Conservation (phyloP, 1,140 invertebrate genomes). For the Hypothenemus hampei region DNA sequence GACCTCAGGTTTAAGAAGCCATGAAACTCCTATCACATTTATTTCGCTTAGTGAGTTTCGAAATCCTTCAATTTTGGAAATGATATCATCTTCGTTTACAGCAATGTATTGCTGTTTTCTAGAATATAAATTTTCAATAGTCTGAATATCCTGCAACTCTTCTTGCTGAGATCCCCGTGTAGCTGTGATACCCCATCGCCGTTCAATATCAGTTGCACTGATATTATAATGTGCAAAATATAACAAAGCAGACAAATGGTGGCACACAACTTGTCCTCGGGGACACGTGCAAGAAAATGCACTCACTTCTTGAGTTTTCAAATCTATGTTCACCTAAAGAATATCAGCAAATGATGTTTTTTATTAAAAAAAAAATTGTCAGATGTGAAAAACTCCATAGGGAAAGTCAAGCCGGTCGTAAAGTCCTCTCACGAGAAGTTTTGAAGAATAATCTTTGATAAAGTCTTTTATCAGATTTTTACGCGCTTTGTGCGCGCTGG, state of each 20-base stretch:
- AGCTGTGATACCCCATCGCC: background rate
- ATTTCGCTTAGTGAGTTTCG: background rate
- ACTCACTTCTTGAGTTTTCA: background rate
- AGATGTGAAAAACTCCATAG: too few relatives aligned
- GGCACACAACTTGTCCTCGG: background rate
- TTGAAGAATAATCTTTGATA: too few relatives aligned
- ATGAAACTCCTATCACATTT: background rate
- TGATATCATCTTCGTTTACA: background rate
- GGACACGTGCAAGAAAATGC: background rate
- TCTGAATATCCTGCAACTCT: too few relatives aligned
- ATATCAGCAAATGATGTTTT: background rate
- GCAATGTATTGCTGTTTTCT: background rate
- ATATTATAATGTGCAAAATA: background rate
- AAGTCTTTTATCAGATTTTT: background rate
- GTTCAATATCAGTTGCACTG: background rate
- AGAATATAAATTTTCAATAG: too few relatives aligned
- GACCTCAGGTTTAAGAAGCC: background rate
- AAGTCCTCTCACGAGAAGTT: too few relatives aligned
- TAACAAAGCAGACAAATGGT: background rate
- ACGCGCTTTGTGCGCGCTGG: too few relatives aligned
- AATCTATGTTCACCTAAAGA: background rate
- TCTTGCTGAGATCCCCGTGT: too few relatives aligned
- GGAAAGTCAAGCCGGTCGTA: too few relatives aligned
- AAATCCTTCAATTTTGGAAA: background rate
- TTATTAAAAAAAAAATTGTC: too few relatives aligned